phyloP scores from a whole-genome alignment of 2,888 invertebrate species.

The Limenitis camilla region DNA sequence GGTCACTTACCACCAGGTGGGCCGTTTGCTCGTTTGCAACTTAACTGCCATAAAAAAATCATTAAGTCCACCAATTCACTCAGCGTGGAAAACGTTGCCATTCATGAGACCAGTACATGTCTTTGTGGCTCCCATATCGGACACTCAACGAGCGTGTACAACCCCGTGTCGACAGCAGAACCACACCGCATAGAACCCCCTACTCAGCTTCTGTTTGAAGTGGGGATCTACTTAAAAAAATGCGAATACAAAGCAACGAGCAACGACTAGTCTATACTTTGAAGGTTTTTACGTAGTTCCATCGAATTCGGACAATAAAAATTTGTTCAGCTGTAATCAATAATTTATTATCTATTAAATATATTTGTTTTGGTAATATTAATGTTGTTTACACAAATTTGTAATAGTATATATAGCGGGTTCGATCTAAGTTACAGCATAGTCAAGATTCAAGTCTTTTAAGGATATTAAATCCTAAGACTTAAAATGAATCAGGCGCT shows the following conservation, averaged over 20 bases:
- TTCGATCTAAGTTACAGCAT: not conserved
- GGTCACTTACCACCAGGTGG: too few species aligned
- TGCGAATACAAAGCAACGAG: not conserved
- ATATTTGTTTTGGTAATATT: slow-evolving; percentile 11
- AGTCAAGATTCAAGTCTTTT: slow-evolving; percentile 15
- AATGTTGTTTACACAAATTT: slow-evolving; percentile 9
- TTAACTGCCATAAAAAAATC: too few species aligned
- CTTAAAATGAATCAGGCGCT: slow-evolving; percentile 11
- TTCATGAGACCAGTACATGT: too few species aligned
- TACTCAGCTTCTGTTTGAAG: too few species aligned
- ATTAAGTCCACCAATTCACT: too few species aligned
- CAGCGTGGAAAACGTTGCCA: too few species aligned
- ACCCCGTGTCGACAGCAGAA: too few species aligned
- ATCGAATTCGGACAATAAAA: not conserved
- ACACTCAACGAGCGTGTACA: too few species aligned
- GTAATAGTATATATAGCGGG: slow-evolving; percentile 8
- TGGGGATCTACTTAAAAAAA: not conserved
- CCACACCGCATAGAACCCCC: too few species aligned
- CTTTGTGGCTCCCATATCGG: too few species aligned
- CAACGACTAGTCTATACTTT: not conserved
- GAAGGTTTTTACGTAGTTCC: not conserved
- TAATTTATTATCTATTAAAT: slow-evolving; percentile 24
- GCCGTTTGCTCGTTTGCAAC: too few species aligned
- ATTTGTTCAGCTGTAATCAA: slow-evolving; percentile 20
- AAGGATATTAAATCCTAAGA: slow-evolving; percentile 15